These are phyloP conservation scores for Anhinga anhinga DNA, from an alignment of 2,113 vertebrate species.

Conservation along the genomic window DNA sequence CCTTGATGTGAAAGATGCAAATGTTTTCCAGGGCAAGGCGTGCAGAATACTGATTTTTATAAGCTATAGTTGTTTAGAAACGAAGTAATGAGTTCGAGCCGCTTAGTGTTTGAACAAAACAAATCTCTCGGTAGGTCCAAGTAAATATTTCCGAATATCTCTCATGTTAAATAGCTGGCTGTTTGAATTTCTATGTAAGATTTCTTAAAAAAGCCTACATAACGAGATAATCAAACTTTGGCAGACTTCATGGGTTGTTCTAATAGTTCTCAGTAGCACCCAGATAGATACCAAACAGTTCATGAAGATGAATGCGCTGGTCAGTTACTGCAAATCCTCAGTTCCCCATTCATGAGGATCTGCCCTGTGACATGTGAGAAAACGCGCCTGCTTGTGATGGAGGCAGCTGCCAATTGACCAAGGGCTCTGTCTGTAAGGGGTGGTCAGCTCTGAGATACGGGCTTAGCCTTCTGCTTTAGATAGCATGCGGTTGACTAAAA, in stretches of 20 bases:
- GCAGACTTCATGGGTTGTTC: background rate
- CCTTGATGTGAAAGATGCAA: background rate
- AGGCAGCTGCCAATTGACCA: background rate
- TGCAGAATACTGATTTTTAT: background rate
- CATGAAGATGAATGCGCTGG: background rate
- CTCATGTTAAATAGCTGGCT: background rate
- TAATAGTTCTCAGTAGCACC: background rate
- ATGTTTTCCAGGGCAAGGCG: background rate
- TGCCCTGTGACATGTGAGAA: background rate
- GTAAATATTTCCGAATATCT: background rate
- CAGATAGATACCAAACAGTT: background rate
- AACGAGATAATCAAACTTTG: background rate
- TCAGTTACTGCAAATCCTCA: background rate
- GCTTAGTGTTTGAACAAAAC: background rate
- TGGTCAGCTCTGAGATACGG: background rate
- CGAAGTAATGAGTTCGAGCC: background rate
- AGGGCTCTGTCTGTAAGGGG: background rate
- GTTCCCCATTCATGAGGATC: fast-evolving
- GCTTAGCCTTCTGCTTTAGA: background rate
- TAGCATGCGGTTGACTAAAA: background rate
- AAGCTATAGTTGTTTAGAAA: background rate
- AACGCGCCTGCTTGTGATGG: background rate
- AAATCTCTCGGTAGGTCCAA: background rate
- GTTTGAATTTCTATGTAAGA: background rate
- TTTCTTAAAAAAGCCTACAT: background rate